phyloP scores from a whole-genome alignment of 2,113 vertebrate species.

The Nannospalax galili region DNA sequence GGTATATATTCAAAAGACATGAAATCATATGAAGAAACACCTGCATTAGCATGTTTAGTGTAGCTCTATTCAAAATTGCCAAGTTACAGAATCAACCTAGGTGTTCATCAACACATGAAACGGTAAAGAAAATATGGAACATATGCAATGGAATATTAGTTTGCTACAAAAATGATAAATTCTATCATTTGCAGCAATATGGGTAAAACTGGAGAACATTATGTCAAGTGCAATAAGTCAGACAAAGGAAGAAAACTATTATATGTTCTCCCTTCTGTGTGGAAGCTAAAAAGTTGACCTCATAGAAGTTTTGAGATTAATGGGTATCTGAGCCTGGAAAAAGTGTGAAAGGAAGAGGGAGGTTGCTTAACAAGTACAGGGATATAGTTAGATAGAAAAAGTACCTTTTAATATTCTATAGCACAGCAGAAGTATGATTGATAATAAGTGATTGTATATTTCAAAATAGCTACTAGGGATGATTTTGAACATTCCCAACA shows the following conservation, averaged over 20 bases:
- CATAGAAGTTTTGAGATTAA: background rate
- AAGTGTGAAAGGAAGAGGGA: no score
- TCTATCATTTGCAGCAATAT: background rate
- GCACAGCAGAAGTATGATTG: background rate
- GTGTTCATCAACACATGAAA: background rate
- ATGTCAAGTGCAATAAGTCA: background rate
- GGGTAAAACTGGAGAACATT: background rate
- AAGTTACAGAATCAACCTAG: background rate
- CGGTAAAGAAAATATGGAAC: background rate
- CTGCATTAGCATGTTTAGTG: background rate
- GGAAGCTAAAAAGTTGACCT: background rate
- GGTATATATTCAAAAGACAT: background rate
- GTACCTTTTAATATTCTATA: background rate
- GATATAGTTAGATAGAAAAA: background rate
- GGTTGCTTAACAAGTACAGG: background rate
- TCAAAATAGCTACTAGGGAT: background rate
- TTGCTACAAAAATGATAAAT: background rate
- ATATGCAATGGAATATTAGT: background rate
- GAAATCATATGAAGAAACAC: background rate
- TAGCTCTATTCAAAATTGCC: background rate
- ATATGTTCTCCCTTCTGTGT: background rate
- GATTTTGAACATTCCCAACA: constrained; percentile 11
- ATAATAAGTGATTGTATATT: background rate
- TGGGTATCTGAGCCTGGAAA: background rate
- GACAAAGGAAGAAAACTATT: background rate